phyloP scores from a whole-genome alignment of 2,888 invertebrate genomes.

The Tetramorium bicarinatum region DNA sequence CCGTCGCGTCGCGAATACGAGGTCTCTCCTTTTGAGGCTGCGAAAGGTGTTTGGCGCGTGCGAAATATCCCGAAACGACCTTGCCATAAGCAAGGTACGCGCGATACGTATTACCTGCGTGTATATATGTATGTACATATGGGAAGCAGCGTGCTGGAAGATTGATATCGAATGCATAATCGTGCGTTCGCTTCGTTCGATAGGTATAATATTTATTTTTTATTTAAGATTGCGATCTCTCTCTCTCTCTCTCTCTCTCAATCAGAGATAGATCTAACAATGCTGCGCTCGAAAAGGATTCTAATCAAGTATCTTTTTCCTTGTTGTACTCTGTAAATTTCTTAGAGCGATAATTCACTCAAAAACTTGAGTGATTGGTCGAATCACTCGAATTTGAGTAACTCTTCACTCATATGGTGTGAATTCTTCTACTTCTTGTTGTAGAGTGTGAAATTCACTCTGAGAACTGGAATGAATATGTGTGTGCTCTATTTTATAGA shows the following conservation, averaged over 20 bases:
- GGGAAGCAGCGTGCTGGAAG: conserved; percentile 6
- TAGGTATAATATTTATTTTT: conserved; percentile 22
- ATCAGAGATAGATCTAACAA: not conserved
- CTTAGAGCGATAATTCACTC: no score
- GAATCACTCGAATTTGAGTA: no score
- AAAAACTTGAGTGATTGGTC: no score
- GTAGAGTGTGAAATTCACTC: no score
- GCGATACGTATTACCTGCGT: not conserved
- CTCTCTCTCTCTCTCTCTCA: not conserved
- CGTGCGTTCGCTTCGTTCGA: conserved; percentile 3
- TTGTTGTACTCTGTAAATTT: no score
- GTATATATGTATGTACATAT: not conserved
- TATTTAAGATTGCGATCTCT: conserved; percentile 2
- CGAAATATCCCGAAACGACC: conserved; percentile 71
- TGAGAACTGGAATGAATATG: no score
- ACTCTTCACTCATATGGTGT: no score
- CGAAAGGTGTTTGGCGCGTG: conserved; percentile 73
- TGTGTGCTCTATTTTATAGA: no score
- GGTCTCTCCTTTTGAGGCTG: conserved; percentile 57
- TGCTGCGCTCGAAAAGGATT: no score
- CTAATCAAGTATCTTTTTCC: not conserved
- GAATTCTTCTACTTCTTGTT: no score
- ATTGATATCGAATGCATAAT: conserved; percentile 58
- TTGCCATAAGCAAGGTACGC: conserved; percentile 67
- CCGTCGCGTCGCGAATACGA: not conserved